Conservation (phyloP, 2,113 vertebrate species). For the Zootoca vivipara region DNA sequence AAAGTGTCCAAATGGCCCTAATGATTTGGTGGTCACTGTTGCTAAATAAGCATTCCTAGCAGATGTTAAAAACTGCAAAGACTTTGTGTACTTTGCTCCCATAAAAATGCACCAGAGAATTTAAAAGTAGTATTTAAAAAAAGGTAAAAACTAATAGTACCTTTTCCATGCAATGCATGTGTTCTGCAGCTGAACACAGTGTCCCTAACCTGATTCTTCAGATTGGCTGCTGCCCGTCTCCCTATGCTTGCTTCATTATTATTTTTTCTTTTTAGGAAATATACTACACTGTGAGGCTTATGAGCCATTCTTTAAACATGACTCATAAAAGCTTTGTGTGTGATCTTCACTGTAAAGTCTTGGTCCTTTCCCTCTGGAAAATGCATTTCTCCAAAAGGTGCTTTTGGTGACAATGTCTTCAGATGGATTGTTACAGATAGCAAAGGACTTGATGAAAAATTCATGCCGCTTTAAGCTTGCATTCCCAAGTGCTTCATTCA, state of each 20-base stretch:
- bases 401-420: constrained; percentile 24
- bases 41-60: background rate
- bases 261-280: constrained; percentile 37
- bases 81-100: background rate
- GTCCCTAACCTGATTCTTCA: background rate
- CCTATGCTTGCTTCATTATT: background rate
- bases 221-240: background rate
- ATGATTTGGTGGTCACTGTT: background rate
- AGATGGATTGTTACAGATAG: background rate
- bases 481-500: constrained; percentile 10
- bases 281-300: constrained; percentile 49
- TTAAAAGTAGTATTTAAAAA: background rate
- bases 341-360: constrained; percentile 40
- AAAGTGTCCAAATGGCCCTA: background rate
- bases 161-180: background rate
- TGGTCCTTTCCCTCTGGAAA: constrained; percentile 24
- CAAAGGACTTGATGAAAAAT: constrained; percentile 40
- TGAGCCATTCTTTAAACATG: constrained; percentile 42
- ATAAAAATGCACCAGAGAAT: background rate
- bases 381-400: constrained; percentile 15
- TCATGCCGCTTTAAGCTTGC: background rate
- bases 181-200: background rate
- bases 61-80: background rate
- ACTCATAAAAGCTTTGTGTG: constrained; percentile 1
- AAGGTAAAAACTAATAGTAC: background rate